Evolutionary conservation across 1,140 invertebrate genomes (phyloP).

Genomic region (Venustaconcha ellipsiformis): DNA sequence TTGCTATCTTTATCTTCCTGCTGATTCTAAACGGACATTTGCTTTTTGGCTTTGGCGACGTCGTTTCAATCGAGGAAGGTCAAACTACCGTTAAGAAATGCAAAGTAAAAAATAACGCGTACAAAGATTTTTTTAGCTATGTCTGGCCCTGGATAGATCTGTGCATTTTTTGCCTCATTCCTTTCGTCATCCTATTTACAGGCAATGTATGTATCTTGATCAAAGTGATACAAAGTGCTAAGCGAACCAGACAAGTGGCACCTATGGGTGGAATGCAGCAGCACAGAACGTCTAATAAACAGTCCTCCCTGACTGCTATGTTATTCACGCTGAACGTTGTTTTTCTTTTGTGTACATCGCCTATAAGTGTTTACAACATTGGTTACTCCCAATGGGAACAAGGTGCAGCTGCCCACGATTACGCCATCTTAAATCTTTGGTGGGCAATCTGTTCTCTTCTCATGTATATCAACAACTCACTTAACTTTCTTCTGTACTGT

Average conservation of each 20-base stretch:
- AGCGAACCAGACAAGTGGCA: slow-evolving; percentile 16
- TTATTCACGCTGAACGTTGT: slow-evolving; percentile 40
- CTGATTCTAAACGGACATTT: slow-evolving; percentile 42
- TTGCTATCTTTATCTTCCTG: slow-evolving; percentile 25
- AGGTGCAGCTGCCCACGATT: slow-evolving; percentile 1
- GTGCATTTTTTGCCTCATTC: slow-evolving; percentile 22
- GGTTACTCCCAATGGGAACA: slow-evolving; percentile 30
- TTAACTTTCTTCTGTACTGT: slow-evolving; percentile 58
- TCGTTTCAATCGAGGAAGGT: background rate
- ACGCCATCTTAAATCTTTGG: slow-evolving; percentile 21
- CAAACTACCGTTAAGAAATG: background rate
- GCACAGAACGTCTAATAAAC: slow-evolving; percentile 15
- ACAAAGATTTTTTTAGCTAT: slow-evolving; percentile 22
- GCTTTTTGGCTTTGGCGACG: slow-evolving; percentile 25
- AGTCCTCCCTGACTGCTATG: slow-evolving; percentile 42
- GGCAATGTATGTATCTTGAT: slow-evolving; percentile 18
- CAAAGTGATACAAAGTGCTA: slow-evolving; percentile 25
- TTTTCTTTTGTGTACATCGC: slow-evolving; percentile 39
- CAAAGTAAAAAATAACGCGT: slow-evolving; percentile 4
- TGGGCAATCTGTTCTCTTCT: slow-evolving; percentile 39
- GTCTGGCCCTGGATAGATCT: slow-evolving; percentile 31
- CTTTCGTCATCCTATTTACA: slow-evolving; percentile 18
- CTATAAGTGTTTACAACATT: slow-evolving; percentile 45
- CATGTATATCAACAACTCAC: slow-evolving; percentile 49
- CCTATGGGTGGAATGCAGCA: slow-evolving; percentile 6